Conservation (phyloP, 2,888 invertebrate species). For the Bimastos eiseni region DNA sequence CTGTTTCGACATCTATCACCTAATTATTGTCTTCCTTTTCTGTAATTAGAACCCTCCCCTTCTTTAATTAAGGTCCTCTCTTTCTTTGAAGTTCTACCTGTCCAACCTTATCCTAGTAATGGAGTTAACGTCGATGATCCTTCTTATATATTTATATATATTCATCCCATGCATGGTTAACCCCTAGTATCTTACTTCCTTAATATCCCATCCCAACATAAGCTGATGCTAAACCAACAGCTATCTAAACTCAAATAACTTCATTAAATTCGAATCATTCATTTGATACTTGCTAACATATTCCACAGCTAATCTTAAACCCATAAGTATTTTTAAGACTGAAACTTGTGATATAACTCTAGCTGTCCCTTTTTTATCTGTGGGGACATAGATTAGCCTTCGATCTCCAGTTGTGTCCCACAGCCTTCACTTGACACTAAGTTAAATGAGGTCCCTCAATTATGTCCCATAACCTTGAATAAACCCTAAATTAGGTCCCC, state of each 20-base stretch:
- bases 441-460: too few species aligned
- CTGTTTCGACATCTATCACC: too few species aligned
- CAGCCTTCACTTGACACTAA: too few species aligned
- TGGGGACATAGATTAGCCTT: too few species aligned
- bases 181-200: not conserved
- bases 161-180: not conserved
- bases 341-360: too few species aligned
- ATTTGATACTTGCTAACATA: not conserved
- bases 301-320: not conserved
- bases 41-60: not conserved
- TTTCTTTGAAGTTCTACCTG: not conserved
- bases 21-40: too few species aligned
- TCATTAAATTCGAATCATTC: not conserved
- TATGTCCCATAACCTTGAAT: not conserved
- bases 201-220: not conserved
- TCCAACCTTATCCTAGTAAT: not conserved
- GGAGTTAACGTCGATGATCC: not conserved
- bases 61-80: not conserved
- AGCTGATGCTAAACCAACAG: not conserved
- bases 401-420: too few species aligned
- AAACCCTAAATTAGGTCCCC: not conserved
- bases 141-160: not conserved
- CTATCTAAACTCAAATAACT: not conserved
- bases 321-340: not conserved
- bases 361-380: too few species aligned